phyloP scores from a whole-genome alignment of 2,888 invertebrate species.

The Eledone cirrhosa region DNA sequence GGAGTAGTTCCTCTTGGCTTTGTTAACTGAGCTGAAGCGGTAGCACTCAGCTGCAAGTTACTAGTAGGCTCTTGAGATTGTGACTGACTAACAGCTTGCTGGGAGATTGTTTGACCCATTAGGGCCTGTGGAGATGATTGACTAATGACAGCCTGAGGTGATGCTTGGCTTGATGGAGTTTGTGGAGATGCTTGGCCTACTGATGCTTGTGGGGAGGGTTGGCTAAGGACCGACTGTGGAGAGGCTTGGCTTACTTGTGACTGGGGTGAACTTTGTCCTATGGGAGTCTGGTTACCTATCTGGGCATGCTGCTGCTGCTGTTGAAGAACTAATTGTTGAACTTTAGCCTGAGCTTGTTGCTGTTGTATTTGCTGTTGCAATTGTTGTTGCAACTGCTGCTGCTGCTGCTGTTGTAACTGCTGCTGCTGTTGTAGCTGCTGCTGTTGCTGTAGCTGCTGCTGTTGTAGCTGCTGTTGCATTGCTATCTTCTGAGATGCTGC shows the following conservation, averaged over 20 bases:
- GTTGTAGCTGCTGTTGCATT: no score
- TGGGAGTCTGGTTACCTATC: not conserved
- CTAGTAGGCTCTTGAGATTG: not conserved
- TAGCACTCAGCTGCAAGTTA: not conserved
- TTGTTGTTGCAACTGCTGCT: not conserved
- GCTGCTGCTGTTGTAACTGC: not conserved
- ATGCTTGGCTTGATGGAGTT: no score
- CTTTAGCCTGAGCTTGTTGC: constrained; percentile 4
- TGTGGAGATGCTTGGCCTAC: no score
- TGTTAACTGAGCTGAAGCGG: not conserved
- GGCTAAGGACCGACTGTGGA: no score
- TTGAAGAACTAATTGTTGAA: not conserved
- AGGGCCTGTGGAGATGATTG: no score
- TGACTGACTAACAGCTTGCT: not conserved
- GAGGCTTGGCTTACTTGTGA: no score
- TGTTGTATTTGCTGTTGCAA: not conserved
- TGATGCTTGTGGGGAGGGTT: no score
- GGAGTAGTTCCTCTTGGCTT: not conserved
- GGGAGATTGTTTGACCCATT: not conserved
- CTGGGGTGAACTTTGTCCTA: no score
- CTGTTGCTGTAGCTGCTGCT: constrained; percentile 3
- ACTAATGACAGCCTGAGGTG: no score
- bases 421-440: not conserved
- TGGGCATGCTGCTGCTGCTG: constrained; percentile 16
- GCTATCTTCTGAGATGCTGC: no score